These are phyloP conservation scores for Xyrichtys novacula DNA, from an alignment of 2,797 vertebrate species.

Conservation along the genomic window DNA sequence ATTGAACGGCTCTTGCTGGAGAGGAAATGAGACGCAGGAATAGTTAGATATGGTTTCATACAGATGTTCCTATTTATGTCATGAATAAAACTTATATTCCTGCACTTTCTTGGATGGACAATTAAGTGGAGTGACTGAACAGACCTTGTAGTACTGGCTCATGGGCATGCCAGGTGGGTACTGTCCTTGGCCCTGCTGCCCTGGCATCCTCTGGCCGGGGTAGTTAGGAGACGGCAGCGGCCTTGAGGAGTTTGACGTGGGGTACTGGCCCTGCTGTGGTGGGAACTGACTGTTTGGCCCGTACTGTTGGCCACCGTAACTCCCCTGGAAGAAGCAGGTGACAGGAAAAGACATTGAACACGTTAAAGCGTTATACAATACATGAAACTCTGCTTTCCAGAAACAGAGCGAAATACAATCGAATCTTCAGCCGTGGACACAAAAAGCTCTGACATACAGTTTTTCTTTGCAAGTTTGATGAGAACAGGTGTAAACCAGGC, in stretches of 20 bases:
- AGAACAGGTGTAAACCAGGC: neutral
- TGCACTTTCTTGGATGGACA: neutral
- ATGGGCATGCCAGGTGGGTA: constrained; percentile 95
- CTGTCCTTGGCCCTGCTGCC: constrained; percentile 93
- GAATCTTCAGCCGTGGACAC: neutral
- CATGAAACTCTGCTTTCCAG: neutral
- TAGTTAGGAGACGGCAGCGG: constrained; percentile 95
- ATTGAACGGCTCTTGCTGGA: constrained; percentile 92
- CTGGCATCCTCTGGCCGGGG: constrained; percentile 95
- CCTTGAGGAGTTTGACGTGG: constrained; percentile 91
- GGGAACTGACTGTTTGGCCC: constrained; percentile 98
- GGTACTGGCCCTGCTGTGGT: constrained; percentile 96
- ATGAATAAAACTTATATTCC: neutral
- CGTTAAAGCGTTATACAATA: neutral
- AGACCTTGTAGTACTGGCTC: constrained; percentile 98
- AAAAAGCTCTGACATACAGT: neutral
- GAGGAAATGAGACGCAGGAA: constrained; percentile 33
- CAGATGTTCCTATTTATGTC: neutral
- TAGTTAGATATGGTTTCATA: neutral
- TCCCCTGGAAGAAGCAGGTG: constrained; percentile 82
- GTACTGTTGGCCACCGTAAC: constrained; percentile 96
- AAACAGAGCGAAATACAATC: neutral
- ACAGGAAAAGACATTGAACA: constrained; percentile 2
- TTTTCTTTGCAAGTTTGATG: neutral
- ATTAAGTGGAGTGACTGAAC: constrained; percentile 21